Evolutionary conservation across 2,888 invertebrate genomes (phyloP).

Genomic region (Eupeodes luniger): DNA sequence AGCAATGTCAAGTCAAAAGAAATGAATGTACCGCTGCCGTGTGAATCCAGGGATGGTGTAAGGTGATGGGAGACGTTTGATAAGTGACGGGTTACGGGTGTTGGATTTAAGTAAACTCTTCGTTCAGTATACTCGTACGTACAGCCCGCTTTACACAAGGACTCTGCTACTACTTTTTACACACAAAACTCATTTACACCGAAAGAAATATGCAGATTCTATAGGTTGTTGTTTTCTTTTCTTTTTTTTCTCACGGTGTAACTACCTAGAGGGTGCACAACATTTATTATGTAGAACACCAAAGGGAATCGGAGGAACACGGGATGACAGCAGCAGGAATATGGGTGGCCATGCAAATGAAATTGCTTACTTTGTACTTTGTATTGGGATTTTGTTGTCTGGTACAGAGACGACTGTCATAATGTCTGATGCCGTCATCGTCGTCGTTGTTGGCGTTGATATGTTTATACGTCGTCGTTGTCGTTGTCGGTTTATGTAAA

Average conservation of each 20-base stretch:
- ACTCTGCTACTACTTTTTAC: slow-evolving; percentile 35
- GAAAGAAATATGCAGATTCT: slow-evolving; percentile 34
- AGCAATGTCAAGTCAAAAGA: slow-evolving; percentile 76
- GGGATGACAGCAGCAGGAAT: slow-evolving; percentile 47
- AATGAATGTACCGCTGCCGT: slow-evolving; percentile 74
- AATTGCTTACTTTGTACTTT: slow-evolving; percentile 76
- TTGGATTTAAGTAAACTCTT: slow-evolving; percentile 30
- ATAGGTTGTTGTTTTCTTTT: slow-evolving; percentile 3
- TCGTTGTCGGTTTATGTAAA: slow-evolving; percentile 21
- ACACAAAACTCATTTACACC: slow-evolving; percentile 45
- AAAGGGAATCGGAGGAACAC: slow-evolving; percentile 24
- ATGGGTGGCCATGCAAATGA: slow-evolving; percentile 75
- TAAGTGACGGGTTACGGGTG: slow-evolving; percentile 8
- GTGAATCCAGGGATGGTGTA: slow-evolving; percentile 48
- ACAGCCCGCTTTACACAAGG: slow-evolving; percentile 18
- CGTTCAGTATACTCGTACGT: not conserved
- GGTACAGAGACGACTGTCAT: slow-evolving; percentile 75
- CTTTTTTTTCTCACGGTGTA: slow-evolving; percentile 51
- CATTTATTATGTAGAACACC: slow-evolving; percentile 37
- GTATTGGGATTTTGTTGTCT: slow-evolving; percentile 76
- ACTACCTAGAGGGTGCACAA: slow-evolving; percentile 4
- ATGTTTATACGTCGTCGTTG: slow-evolving; percentile 51
- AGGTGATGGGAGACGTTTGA: not conserved
- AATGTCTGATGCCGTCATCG: slow-evolving; percentile 73
- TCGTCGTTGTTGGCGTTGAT: slow-evolving; percentile 52